Evolutionary conservation across 2,888 invertebrate species (phyloP).

Genomic region (Ennomos fuscantarius): DNA sequence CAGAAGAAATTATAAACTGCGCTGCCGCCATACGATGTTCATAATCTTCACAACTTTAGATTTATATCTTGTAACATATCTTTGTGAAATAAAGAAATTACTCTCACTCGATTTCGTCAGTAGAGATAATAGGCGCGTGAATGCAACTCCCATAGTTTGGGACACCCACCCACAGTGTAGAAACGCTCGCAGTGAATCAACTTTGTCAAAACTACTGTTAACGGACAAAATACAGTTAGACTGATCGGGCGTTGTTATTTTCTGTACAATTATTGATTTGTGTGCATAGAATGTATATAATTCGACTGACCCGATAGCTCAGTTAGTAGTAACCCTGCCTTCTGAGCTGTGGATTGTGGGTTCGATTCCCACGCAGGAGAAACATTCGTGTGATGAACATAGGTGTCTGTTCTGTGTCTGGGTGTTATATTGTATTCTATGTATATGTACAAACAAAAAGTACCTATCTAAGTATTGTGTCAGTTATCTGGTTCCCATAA

Average conservation of each 20-base stretch:
- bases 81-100: slow-evolving; percentile 39
- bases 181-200: slow-evolving; percentile 8
- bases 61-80: slow-evolving; percentile 26
- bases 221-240: too few relatives aligned
- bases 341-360: too few relatives aligned
- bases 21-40: slow-evolving; percentile 3
- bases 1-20: slow-evolving; percentile 15
- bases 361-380: too few relatives aligned
- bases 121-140: slow-evolving; percentile 31
- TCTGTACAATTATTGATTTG: neutral
- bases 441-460: too few relatives aligned
- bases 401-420: too few relatives aligned
- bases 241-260: too few relatives aligned
- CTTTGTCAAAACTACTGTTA: neutral
- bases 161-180: slow-evolving; percentile 8
- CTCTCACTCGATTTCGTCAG: slow-evolving; percentile 39
- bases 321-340: too few relatives aligned
- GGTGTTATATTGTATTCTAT: too few relatives aligned
- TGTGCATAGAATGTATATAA: neutral
- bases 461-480: too few relatives aligned
- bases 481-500: too few relatives aligned
- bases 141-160: slow-evolving; percentile 32
- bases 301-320: too few relatives aligned
- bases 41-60: slow-evolving; percentile 20
- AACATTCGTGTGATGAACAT: too few relatives aligned